Evolutionary conservation across 2,113 vertebrate genomes (phyloP).

Genomic region (Sisor rabdophorus): DNA sequence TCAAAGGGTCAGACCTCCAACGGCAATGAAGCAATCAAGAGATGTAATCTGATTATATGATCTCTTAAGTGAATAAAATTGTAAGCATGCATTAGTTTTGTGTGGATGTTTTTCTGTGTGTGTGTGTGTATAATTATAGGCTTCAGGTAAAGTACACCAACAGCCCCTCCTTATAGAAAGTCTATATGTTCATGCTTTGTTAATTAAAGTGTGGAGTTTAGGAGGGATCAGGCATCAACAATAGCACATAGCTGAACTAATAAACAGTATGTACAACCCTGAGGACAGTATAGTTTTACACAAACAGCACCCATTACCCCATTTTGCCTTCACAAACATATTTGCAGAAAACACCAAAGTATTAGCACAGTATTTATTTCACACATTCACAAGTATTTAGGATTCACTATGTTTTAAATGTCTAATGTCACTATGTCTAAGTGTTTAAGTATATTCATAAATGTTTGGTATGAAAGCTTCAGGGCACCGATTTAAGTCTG

Average conservation of each 20-base stretch:
- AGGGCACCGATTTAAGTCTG: not conserved
- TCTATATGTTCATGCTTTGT: constrained; percentile 49
- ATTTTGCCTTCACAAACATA: not conserved
- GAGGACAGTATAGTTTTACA: not conserved
- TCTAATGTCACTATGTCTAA: no score
- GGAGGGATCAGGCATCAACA: constrained; percentile 41
- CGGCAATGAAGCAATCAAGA: not conserved
- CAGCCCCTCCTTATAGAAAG: constrained; percentile 59
- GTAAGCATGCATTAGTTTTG: constrained; percentile 25
- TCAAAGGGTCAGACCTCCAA: constrained; percentile 27
- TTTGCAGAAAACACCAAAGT: not conserved
- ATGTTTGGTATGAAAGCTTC: not conserved
- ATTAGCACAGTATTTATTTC: not conserved
- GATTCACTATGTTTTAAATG: no score
- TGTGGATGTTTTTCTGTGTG: constrained; percentile 32
- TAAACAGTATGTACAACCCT: constrained; percentile 18
- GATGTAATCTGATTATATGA: constrained; percentile 23
- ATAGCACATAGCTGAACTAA: constrained; percentile 48
- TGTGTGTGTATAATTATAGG: constrained; percentile 65
- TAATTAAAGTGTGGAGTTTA: constrained; percentile 61
- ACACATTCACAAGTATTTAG: not conserved
- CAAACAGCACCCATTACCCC: not conserved
- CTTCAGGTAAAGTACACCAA: constrained; percentile 64
- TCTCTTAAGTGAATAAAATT: constrained; percentile 6
- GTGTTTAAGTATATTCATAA: no score